These are phyloP conservation scores for Seira sanloemensis DNA, from an alignment of 2,888 invertebrate species.

Conservation along the genomic window DNA sequence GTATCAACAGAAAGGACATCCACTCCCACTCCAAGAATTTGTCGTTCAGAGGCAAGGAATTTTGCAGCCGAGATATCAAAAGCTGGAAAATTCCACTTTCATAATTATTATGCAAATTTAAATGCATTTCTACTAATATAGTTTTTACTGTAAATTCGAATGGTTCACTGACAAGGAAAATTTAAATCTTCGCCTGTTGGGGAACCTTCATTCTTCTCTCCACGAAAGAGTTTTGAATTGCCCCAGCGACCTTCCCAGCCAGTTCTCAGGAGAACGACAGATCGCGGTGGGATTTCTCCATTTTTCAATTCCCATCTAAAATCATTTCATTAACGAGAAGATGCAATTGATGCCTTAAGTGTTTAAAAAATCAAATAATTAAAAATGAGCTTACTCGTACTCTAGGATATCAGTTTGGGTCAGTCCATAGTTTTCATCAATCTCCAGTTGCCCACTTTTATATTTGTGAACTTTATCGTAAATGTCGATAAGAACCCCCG, in stretches of 20 bases:
- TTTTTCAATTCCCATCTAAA: slow-evolving; percentile 66
- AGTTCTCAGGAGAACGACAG: slow-evolving; percentile 64
- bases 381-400: slow-evolving; percentile 31
- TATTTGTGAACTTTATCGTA: slow-evolving; percentile 64
- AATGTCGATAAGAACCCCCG: slow-evolving; percentile 68
- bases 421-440: slow-evolving; percentile 62
- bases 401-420: slow-evolving; percentile 63
- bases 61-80: slow-evolving; percentile 58
- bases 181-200: no score
- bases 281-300: slow-evolving; percentile 64
- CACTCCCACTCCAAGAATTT: slow-evolving; percentile 64
- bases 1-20: slow-evolving; percentile 66
- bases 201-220: slow-evolving; percentile 16
- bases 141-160: no score
- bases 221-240: slow-evolving; percentile 45
- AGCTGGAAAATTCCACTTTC: slow-evolving; percentile 28
- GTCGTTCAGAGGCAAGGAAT: slow-evolving; percentile 59
- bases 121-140: no score
- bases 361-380: background rate
- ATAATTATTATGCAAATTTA: no score
- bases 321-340: background rate
- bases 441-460: slow-evolving; percentile 37
- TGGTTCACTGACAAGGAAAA: slow-evolving; percentile 59
- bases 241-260: slow-evolving; percentile 62
- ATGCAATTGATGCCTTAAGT: background rate